Base-by-base conservation (phyloP, 2,888 invertebrate species). In the Ecdyonurus torrentis region DNA sequence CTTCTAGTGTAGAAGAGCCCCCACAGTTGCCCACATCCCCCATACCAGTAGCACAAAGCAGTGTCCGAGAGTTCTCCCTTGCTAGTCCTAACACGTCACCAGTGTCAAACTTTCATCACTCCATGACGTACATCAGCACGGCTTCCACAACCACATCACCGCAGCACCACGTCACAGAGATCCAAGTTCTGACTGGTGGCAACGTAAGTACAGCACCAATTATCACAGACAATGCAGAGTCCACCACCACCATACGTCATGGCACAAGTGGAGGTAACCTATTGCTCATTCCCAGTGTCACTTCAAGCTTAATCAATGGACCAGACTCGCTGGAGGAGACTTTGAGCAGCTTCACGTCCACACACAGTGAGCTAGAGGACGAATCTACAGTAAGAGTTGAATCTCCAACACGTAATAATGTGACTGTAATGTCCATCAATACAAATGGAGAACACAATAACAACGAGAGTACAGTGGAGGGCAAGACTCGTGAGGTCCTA, bases 101-200 rank as follows among this genome's bases (percentile, higher is more conserved):
- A 37, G 37, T 37, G 15, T 37, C 37, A 37, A 37, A 37, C 20
- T 53, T 65, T 23, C 25, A 52, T 52, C 64, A 63, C n/a, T n/a
- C 64, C 20, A 19, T 61, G 20, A 37, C 58, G 25, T 66, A 37
- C 15, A 37, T 37, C 37, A 10, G 7, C 5, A 69, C 66, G 64
- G 69, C 59, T 65, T 68, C 70, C 37, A 68, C 69, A 2, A 70
- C 71, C 20, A 71, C 73, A 0, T 74, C 75, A 15, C 74, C 74
- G 50, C 72, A 79, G 69, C 83, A 84, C 24, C 86, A 85, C 70
- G 79, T 87, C 37, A 87, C 86, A 53, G 87, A 87, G 75, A 87
- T 87, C 64, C 84, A 86, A 74, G 86, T 87, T 0, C 74, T 81
- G 1, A 70, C 75, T 1, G 69, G 69, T 10, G 73, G 71, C 20